phyloP scores from a whole-genome alignment of 2,888 invertebrate species.

The Ligdia adustata region DNA sequence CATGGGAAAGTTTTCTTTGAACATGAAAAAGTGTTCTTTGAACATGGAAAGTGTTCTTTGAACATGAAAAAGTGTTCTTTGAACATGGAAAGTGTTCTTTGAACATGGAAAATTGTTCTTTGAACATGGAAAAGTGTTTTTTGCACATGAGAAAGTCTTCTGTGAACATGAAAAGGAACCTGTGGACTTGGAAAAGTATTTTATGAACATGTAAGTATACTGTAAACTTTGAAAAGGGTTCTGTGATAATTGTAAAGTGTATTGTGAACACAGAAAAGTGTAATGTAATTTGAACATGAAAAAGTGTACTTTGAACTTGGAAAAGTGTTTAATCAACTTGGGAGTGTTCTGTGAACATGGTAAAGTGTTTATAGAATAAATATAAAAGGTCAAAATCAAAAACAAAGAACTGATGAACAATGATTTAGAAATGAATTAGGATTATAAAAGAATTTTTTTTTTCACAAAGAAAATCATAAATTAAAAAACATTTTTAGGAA shows the following conservation, averaged over 20 bases:
- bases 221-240: neutral
- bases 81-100: neutral
- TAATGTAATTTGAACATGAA: neutral
- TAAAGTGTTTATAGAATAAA: neutral
- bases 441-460: too few relatives aligned
- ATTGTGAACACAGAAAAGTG: neutral
- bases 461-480: too few relatives aligned
- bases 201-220: too few relatives aligned
- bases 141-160: neutral
- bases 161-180: neutral
- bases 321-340: too few relatives aligned
- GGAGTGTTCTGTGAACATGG: neutral
- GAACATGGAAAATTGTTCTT: neutral
- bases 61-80: too few relatives aligned
- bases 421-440: too few relatives aligned
- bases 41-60: neutral
- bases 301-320: neutral
- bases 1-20: neutral
- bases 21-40: neutral
- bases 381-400: too few relatives aligned
- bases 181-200: neutral
- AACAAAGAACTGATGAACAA: too few relatives aligned
- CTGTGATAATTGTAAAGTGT: neutral
- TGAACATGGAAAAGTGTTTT: neutral
- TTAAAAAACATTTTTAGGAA: too few relatives aligned